Percentiles rank a stretch among this genome's conserved stretches.
Conservation (phyloP, 2,888 invertebrate genomes). For the Liopterus haemorrhoidalis region DNA sequence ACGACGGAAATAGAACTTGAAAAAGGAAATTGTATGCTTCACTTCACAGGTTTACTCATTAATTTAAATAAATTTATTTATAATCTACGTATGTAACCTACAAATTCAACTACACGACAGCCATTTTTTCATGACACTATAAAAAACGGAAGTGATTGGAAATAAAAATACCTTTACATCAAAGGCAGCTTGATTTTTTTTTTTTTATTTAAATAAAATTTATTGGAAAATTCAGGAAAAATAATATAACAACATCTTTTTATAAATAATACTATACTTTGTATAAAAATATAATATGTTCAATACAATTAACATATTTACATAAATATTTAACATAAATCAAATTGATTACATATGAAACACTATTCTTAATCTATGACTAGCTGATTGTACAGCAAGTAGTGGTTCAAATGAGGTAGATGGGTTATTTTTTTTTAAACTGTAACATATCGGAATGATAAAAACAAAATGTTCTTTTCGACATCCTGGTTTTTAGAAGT, state of each 20-base stretch:
- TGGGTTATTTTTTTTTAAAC: conserved; percentile 34
- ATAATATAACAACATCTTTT: no score
- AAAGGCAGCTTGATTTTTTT: no score
- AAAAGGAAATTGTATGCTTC: conserved; percentile 10
- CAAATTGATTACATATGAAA: conserved; percentile 35
- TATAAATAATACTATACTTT: conserved; percentile 46
- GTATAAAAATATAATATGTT: conserved; percentile 45
- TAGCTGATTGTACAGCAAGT: conserved; percentile 48
- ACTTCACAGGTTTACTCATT: conserved; percentile 20
- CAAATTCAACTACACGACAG: conserved; percentile 16
- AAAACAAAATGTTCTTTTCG: no score
- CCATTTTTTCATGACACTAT: conserved; percentile 10
- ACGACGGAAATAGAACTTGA: conserved; percentile 20
- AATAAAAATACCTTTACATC: no score
- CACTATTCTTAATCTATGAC: conserved; percentile 45
- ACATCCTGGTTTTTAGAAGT: no score
- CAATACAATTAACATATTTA: conserved; percentile 34
- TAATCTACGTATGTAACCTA: conserved; percentile 19
- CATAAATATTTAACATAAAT: conserved; percentile 32
- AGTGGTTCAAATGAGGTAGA: conserved; percentile 48
- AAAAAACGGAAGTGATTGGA: conserved; percentile 11
- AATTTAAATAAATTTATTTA: conserved; percentile 24
- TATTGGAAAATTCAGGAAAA: no score
- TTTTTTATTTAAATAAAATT: no score
- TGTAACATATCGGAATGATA: no score